Evolutionary conservation across 2,888 invertebrate genomes (phyloP), one percentile per base, ranked within the genome.

Genomic region (Nemapogon koenigi): DNA sequence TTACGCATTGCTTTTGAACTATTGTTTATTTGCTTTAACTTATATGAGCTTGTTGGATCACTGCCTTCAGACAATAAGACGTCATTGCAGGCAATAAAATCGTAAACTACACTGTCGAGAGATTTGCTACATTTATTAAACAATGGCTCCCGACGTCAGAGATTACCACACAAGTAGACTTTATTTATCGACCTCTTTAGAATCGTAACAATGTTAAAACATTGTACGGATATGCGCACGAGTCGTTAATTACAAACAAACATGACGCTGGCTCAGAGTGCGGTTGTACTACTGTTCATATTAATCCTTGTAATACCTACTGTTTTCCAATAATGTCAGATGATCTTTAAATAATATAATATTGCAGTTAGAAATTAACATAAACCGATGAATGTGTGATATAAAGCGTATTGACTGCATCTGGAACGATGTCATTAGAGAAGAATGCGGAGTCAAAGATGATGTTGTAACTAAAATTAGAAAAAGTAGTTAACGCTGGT

Each of bases 201-300:
- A 22, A 6, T 22, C 6, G 22, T 22, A 22, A 22, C 22, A 22
- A 22, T 22, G 10, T 10, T 10, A 10, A 10, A 6, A 7, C 19
- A 18, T 33, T 16, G 13, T 33, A 33, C 18, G 33, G 33, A 55
- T 56, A 57, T 44, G 55, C 59, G 60, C 65, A 62, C 56, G 62
- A 59, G 62, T 66, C 69, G 72, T 72, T 73, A 71, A 72, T 73
- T 70, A 69, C 58, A 63, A 66, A 64, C 64, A 64, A 63, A 72
- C 70, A 68, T 57, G 63, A 55, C 53, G 51, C 48, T 16, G 52
- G 51, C 59, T 41, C 37, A n/a, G n/a, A n/a, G n/a, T n/a, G n/a
- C n/a, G n/a, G n/a, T n/a, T n/a, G n/a, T n/a, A n/a, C n/a, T n/a
- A n/a, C n/a, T n/a, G n/a, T n/a, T n/a, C n/a, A n/a, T n/a, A n/a